These are phyloP conservation scores for Epinotia brunnichana DNA, from an alignment of 2,888 invertebrate species.

Conservation along the genomic window DNA sequence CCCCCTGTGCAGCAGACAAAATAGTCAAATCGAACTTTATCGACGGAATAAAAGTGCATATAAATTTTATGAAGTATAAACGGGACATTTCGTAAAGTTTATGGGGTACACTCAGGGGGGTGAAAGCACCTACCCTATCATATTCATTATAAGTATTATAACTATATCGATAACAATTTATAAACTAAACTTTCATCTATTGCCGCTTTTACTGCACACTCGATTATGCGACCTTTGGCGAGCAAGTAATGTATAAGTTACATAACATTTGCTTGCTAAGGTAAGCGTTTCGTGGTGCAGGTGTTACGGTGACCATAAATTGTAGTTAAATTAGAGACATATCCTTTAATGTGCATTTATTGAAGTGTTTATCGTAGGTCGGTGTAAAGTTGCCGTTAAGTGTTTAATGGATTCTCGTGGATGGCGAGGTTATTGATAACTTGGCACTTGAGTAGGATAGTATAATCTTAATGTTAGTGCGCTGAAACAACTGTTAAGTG, in stretches of 20 bases:
- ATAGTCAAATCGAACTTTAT: slow-evolving; percentile 80
- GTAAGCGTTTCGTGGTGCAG: slow-evolving; percentile 50
- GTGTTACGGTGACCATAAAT: slow-evolving; percentile 77
- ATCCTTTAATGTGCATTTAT: slow-evolving; percentile 78
- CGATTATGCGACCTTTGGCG: slow-evolving; percentile 29
- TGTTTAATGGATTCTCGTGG: slow-evolving; percentile 58
- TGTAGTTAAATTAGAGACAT: slow-evolving; percentile 78
- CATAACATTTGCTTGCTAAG: slow-evolving; percentile 20
- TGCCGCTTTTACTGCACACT: slow-evolving; percentile 20
- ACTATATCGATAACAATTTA: slow-evolving; percentile 24
- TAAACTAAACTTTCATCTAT: slow-evolving; percentile 35
- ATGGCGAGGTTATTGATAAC: slow-evolving; percentile 21
- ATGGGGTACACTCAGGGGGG: slow-evolving; percentile 72
- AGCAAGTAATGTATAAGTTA: slow-evolving; percentile 42
- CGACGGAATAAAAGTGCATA: slow-evolving; percentile 79
- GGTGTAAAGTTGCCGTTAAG: slow-evolving; percentile 59
- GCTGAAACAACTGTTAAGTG: slow-evolving; percentile 22
- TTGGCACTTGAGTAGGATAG: slow-evolving; percentile 19
- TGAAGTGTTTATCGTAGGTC: slow-evolving; percentile 75
- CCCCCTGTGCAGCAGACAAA: slow-evolving; percentile 61
- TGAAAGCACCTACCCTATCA: slow-evolving; percentile 57
- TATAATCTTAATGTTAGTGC: slow-evolving; percentile 31
- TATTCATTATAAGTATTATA: slow-evolving; percentile 42
- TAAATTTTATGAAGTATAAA: slow-evolving; percentile 83
- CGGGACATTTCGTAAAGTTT: slow-evolving; percentile 74